Evolutionary conservation across 2,797 vertebrate genomes (phyloP).

Genomic region (Mormyrops boulengeri): DNA sequence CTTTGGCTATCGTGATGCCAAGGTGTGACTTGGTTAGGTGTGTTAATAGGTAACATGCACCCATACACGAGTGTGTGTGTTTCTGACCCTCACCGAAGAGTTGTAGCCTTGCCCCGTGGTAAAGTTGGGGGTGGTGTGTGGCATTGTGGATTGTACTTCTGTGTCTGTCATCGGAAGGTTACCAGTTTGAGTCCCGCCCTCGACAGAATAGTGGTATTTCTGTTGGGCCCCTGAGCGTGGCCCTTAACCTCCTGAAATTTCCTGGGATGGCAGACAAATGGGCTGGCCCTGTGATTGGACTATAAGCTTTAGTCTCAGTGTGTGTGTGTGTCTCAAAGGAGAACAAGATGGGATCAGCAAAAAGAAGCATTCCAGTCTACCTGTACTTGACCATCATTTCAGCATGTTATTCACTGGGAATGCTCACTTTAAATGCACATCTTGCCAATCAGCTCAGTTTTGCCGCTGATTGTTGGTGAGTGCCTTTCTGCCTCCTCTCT

Average conservation of each 20-base stretch:
- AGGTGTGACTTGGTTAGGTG: background rate
- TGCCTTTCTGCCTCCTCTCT: background rate
- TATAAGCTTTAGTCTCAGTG: background rate
- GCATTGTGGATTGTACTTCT: background rate
- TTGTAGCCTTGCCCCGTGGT: background rate
- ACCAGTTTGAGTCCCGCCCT: background rate
- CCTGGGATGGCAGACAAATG: background rate
- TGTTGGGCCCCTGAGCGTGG: background rate
- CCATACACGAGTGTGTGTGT: background rate
- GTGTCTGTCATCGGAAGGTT: background rate
- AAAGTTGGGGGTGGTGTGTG: background rate
- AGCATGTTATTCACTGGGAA: background rate
- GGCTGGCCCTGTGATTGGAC: background rate
- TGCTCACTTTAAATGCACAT: background rate
- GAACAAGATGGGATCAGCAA: background rate
- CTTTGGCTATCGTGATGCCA: background rate
- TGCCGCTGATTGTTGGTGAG: background rate
- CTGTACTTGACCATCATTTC: background rate
- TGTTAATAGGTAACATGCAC: background rate
- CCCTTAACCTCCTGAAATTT: background rate
- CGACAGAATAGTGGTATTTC: background rate
- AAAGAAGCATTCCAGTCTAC: background rate
- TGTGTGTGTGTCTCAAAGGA: background rate
- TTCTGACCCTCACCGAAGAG: background rate
- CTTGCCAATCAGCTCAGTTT: background rate